Evolutionary conservation across 2,888 invertebrate species (phyloP).

Genomic region (Cloeon dipterum): DNA sequence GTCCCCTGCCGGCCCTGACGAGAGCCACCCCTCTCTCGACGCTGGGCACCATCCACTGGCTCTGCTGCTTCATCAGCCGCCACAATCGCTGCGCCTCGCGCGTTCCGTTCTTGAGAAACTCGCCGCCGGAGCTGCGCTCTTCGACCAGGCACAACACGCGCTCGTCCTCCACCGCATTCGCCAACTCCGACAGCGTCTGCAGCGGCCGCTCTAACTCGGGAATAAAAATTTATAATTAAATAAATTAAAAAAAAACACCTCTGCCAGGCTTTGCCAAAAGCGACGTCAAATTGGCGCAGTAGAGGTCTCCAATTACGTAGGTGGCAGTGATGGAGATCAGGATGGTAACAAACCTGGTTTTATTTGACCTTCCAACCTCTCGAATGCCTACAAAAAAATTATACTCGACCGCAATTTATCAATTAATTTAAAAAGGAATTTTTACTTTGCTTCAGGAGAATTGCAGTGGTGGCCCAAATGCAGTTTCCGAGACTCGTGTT

Average conservation of each 20-base stretch:
- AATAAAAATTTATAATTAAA: background rate
- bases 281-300: constrained; percentile 54
- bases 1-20: constrained; percentile 31
- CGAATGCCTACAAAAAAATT: constrained; percentile 24
- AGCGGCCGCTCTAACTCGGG: constrained; percentile 40
- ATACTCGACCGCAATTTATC: no score
- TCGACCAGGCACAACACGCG: constrained; percentile 46
- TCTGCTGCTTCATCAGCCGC: constrained; percentile 35
- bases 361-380: constrained; percentile 35
- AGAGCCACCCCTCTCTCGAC: constrained; percentile 45
- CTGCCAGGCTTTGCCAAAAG: constrained; percentile 45
- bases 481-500: constrained; percentile 27
- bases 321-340: constrained; percentile 50
- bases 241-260: constrained; percentile 12
- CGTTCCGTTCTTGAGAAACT: constrained; percentile 52
- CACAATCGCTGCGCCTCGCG: constrained; percentile 47
- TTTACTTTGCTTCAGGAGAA: constrained; percentile 52
- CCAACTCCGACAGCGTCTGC: constrained; percentile 36
- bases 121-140: constrained; percentile 43
- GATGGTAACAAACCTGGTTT: constrained; percentile 41
- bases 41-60: constrained; percentile 31
- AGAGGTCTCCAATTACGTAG: constrained; percentile 55
- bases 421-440: no score
- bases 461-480: constrained; percentile 46
- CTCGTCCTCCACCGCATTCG: constrained; percentile 35